Conservation (phyloP, 2,113 vertebrate species). For the Eidolon helvum region DNA sequence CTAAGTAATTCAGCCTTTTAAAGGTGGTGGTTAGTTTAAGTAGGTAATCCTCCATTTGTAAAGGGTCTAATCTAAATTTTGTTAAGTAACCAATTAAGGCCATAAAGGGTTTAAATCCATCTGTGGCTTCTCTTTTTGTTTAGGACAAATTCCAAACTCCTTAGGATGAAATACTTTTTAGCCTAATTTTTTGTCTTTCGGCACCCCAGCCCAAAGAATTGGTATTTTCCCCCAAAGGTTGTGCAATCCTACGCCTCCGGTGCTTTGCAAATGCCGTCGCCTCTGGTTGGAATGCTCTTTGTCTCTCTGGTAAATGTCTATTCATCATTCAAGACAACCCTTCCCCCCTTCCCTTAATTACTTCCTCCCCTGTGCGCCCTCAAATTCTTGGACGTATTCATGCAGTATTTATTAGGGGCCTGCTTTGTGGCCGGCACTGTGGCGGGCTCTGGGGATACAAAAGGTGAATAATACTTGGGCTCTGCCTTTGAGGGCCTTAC, state of each 20-base stretch:
- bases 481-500: constrained; percentile 21
- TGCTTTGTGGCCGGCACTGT: constrained; percentile 55
- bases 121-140: constrained; percentile 44
- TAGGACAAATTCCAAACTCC: constrained; percentile 47
- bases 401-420: constrained; percentile 65
- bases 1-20: constrained; percentile 45
- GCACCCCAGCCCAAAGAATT: background rate
- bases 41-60: constrained; percentile 39
- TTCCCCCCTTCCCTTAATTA: constrained; percentile 67
- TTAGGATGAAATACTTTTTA: constrained; percentile 13
- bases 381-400: constrained; percentile 72
- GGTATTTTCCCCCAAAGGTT: background rate
- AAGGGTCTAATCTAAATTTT: constrained; percentile 57
- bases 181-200: constrained; percentile 4
- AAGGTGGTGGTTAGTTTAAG: constrained; percentile 34
- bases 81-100: constrained; percentile 52
- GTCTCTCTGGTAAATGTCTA: constrained; percentile 70
- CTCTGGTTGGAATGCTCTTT: constrained; percentile 67
- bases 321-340: constrained; percentile 70
- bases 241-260: background rate
- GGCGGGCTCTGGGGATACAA: constrained; percentile 53
- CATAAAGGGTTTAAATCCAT: constrained; percentile 44
- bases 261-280: background rate
- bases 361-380: constrained; percentile 71
- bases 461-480: constrained; percentile 40